phyloP scores from a whole-genome alignment of 2,888 invertebrate species.

The Meandrusa payeni region DNA sequence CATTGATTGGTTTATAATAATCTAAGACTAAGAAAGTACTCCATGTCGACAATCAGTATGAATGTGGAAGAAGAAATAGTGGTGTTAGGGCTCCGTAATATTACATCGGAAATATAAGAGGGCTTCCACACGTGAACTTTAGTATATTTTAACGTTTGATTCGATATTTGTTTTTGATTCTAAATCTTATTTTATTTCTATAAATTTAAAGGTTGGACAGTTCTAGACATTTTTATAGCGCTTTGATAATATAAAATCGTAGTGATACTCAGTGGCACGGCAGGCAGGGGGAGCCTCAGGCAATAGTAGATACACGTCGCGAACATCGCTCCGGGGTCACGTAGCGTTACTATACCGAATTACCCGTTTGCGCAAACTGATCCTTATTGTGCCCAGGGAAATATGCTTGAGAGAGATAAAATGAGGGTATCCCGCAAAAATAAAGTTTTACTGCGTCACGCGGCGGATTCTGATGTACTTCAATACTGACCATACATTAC shows the following conservation, averaged over 20 bases:
- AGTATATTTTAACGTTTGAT: too few species aligned
- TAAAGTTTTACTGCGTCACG: constrained; percentile 48
- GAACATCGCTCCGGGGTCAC: constrained; percentile 68
- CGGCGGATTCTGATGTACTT: constrained; percentile 8
- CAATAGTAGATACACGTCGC: constrained; percentile 67
- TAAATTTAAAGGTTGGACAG: too few species aligned
- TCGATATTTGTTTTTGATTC: too few species aligned
- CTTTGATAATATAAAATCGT: constrained; percentile 52
- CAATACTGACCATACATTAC: too few species aligned
- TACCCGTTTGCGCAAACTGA: constrained; percentile 21
- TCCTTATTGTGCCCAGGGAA: constrained; percentile 64
- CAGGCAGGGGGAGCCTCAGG: constrained; percentile 58
- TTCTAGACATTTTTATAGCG: constrained; percentile 31
- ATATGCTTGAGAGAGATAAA: constrained; percentile 45
- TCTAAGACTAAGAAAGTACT: too few species aligned
- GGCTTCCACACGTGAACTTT: too few species aligned
- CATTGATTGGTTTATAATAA: too few species aligned
- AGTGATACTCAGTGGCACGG: constrained; percentile 61
- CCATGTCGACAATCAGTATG: too few species aligned
- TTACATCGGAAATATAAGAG: too few species aligned
- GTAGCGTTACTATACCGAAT: constrained; percentile 52
- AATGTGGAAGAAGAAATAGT: too few species aligned
- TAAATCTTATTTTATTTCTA: too few species aligned
- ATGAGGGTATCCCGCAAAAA: constrained; percentile 46
- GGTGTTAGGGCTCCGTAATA: too few species aligned